Conservation (phyloP, 1,140 invertebrate genomes). For the Diorhabda elongata region DNA sequence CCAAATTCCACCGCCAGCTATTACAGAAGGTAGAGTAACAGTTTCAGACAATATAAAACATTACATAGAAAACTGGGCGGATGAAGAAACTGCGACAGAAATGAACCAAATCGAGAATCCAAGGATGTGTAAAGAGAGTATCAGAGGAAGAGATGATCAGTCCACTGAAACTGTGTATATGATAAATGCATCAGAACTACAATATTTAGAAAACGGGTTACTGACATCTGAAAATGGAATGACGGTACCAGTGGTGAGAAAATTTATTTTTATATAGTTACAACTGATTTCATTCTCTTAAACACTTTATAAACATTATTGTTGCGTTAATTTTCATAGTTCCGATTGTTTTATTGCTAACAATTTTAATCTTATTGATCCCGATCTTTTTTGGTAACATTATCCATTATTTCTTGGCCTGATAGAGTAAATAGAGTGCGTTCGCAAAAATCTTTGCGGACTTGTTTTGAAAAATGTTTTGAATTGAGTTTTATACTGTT, state of each 20-base stretch:
- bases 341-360: background rate
- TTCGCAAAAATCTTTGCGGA: too few species aligned
- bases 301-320: background rate
- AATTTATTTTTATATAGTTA: too few species aligned
- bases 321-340: background rate
- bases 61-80: conserved; percentile 42
- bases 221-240: conserved; percentile 34
- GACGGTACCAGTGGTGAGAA: conserved; percentile 15
- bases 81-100: conserved; percentile 32
- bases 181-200: conserved; percentile 34
- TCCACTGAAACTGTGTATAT: conserved; percentile 34
- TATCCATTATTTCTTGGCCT: too few species aligned
- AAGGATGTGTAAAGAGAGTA: conserved; percentile 25
- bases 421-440: too few species aligned
- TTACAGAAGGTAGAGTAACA: conserved; percentile 24
- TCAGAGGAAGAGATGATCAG: conserved; percentile 28
- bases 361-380: too few species aligned
- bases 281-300: background rate
- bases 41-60: conserved; percentile 36
- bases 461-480: too few species aligned
- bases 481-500: too few species aligned
- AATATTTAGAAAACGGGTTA: conserved; percentile 33
- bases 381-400: too few species aligned
- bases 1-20: conserved; percentile 26
- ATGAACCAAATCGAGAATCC: conserved; percentile 21